Evolutionary conservation across 1,140 invertebrate species (phyloP), one percentile per base, ranked within the genome.

Genomic region (Apis dorsata): DNA sequence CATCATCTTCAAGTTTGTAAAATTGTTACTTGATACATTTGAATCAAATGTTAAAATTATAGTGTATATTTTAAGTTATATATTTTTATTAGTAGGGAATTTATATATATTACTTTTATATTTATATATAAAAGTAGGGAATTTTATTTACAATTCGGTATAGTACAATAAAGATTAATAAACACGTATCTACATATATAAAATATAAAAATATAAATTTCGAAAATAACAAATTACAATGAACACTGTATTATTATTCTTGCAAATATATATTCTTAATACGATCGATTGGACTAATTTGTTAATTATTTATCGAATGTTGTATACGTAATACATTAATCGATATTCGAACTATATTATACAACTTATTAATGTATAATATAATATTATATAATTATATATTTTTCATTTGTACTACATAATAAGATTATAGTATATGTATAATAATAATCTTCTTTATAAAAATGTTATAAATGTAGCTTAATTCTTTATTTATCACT

Each of bases 101-200:
- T 34, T 34, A 34, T 34, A 34, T 34, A 34, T 34, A 34, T 34
- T 34, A 34, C 2, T 34, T 34, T 34, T 34, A 34, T 34, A 34
- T 34, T 34, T 34, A 34, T 34, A 13, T 77, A 77, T 62, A 78
- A 83, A 83, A 79, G 28, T 70, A 77, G n/a, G 49, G 9, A 24
- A 3, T 62, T 83, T 83, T 78, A 83, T 83, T 78, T 78, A 83
- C 75, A 77, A 59, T 69, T 69, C 8, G 4, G n/a, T 66, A 81
- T 66, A 57, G 44, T 79, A 70, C 17, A 79, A 57, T 57, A 63
- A 57, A 68, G 21, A 59, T 78, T 53, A 10, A 15, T 57, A 65
- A 11, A 66, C 63, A 49, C 24, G 17, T 55, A 53, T 24, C 24
- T 55, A 12, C 10, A 1, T 79, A 21, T 80, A 75, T 60, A 57